phyloP scores from a whole-genome alignment of 2,888 invertebrate genomes.

The Fabriciana adippe region DNA sequence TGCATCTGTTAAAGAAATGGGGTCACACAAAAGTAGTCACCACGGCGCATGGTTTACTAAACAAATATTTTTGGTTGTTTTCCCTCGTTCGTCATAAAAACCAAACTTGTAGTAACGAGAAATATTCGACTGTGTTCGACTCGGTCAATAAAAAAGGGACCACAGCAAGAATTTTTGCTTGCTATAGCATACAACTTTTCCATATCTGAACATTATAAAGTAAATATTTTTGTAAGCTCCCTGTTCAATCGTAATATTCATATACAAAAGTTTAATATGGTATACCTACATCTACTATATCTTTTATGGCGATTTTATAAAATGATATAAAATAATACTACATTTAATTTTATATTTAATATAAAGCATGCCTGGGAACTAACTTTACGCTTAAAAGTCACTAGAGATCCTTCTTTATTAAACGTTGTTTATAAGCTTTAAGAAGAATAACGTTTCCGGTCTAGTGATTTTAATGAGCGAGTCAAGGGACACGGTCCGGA shows the following conservation, averaged over 20 bases:
- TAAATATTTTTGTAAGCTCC: slow-evolving; percentile 6
- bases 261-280: background rate
- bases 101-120: slow-evolving; percentile 10
- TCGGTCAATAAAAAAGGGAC: slow-evolving; percentile 5
- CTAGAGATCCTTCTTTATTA: slow-evolving; percentile 30
- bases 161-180: background rate
- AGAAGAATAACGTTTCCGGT: slow-evolving; percentile 37
- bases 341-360: slow-evolving; percentile 15
- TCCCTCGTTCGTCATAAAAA: slow-evolving; percentile 10
- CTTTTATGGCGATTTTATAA: background rate
- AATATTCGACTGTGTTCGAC: slow-evolving; percentile 1
- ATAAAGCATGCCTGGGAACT: slow-evolving; percentile 15
- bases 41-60: slow-evolving; percentile 15
- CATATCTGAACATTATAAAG: background rate
- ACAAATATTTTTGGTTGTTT: slow-evolving; percentile 20
- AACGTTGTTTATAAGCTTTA: slow-evolving; percentile 36
- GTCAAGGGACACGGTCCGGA: slow-evolving; percentile 34
- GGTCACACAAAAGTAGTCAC: slow-evolving; percentile 17
- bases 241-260: background rate
- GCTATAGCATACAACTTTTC: background rate
- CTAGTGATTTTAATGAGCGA: slow-evolving; percentile 38
- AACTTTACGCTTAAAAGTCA: slow-evolving; percentile 21
- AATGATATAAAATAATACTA: background rate
- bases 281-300: background rate
- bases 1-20: slow-evolving; percentile 6